These are phyloP conservation scores for Cairina moschata DNA, from an alignment of 2,113 vertebrate genomes.

Conservation along the genomic window DNA sequence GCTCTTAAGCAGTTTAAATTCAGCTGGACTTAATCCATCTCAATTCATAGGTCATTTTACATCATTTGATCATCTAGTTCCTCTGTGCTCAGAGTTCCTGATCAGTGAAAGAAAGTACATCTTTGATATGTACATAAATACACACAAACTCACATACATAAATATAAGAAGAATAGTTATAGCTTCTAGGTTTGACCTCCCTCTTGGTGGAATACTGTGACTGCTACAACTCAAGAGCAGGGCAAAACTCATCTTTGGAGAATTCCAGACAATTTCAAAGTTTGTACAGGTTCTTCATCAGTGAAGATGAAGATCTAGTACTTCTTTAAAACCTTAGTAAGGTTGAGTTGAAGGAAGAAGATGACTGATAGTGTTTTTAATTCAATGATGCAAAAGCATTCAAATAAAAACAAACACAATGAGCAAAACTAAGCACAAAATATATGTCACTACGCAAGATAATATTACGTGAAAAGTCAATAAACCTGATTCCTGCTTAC, in stretches of 20 bases:
- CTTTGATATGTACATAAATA: neutral
- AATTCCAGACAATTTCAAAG: neutral
- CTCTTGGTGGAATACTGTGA: neutral
- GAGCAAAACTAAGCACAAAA: neutral
- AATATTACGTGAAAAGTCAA: neutral
- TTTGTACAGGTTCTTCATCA: neutral
- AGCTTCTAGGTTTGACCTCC: neutral
- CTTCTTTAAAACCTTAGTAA: neutral
- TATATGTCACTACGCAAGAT: neutral
- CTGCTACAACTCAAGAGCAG: neutral
- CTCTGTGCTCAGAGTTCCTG: neutral
- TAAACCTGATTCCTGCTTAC: neutral
- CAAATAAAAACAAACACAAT: neutral
- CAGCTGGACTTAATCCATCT: neutral
- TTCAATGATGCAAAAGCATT: neutral
- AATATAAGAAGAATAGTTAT: neutral
- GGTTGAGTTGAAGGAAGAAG: neutral
- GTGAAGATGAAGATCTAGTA: neutral
- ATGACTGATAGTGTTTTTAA: neutral
- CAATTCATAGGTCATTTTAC: neutral
- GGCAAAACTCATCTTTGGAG: neutral
- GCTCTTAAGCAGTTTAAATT: neutral
- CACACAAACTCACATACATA: too few species aligned
- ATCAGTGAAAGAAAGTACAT: neutral
- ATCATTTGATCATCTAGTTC: neutral